Percentiles rank a stretch among this genome's conserved stretches.
Evolutionary conservation across 2,888 invertebrate genomes (phyloP).

Genomic region (Rhyacophila evoluta): DNA sequence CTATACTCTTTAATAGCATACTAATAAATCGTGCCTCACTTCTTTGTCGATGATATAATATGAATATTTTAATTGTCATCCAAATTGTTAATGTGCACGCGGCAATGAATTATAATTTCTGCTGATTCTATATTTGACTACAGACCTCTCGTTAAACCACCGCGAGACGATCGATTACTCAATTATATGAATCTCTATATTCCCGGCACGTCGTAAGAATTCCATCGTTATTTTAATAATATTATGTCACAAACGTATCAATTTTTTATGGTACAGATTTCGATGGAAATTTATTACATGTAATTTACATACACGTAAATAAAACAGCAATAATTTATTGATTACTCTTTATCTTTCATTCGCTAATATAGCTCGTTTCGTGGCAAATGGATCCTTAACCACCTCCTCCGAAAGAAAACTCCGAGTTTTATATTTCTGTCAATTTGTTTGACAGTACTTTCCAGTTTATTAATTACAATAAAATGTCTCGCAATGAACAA

Average conservation of each 20-base stretch:
- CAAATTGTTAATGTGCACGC: not conserved
- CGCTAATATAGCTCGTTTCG: too few species aligned
- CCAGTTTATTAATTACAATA: too few species aligned
- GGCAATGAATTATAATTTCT: not conserved
- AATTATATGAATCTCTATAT: conserved; percentile 40
- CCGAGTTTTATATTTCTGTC: too few species aligned
- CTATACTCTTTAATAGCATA: not conserved
- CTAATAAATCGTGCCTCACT: not conserved
- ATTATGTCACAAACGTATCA: not conserved
- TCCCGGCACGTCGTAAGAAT: conserved; percentile 32
- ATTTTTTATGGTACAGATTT: not conserved
- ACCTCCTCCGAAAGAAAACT: too few species aligned
- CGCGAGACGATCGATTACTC: conserved; percentile 41
- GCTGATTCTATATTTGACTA: not conserved
- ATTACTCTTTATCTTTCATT: too few species aligned
- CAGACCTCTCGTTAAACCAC: not conserved
- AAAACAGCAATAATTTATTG: too few species aligned
- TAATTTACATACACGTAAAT: too few species aligned
- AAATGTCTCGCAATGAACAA: too few species aligned
- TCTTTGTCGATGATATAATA: not conserved
- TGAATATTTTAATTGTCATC: not conserved
- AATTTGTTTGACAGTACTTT: too few species aligned
- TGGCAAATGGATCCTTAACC: too few species aligned
- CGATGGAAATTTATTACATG: too few species aligned
- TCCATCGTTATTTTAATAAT: not conserved